Base-by-base conservation (phyloP, 2,797 vertebrate species). In the Cygnus olor region DNA sequence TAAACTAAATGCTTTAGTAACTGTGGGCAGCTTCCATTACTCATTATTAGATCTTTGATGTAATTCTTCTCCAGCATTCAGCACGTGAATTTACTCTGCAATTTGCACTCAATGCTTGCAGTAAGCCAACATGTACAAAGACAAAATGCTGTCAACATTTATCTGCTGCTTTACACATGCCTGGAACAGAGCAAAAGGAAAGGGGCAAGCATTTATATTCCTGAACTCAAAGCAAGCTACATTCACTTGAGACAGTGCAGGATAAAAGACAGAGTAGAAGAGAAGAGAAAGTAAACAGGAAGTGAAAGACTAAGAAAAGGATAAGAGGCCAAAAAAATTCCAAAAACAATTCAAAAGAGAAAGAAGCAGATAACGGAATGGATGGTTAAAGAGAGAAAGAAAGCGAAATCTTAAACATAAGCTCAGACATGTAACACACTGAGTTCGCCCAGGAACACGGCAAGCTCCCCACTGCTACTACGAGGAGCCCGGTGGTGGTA, bases 91-190 rank as follows among this genome's bases (percentile, higher is more conserved):
- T 96, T 94, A 82, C 80, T 92, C 79, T 91, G 89, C 58, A 88
- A 13, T 91, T 90, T 91, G 73, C 73, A 74, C 85, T 93, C 92
- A 79, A 16, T 58, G 82, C 77, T 84, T 85, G 79, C 70, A 89
- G 80, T 76, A 36, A 95, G 45, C 24, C 63, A 85, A 84, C 47
- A 36, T 34, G 74, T 86, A 64, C 68, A 80, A 77, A 90, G 92
- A 95, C 76, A 93, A 91, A 93, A 93, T n/a, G 68, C 66, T 92
- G 83, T 70, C 94, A 93, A 88, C 86, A 68, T 94, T 89, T 90
- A 89, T 85, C 76, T 95, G 86, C 79, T 85, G 84, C 68, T 93
- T 95, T 94, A 81, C 86, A 95, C 78, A 68, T 38, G 70, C 80
- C 61, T 78, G 69, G 64, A 87, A 84, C 60, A 78, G 44, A 93